Conservation (phyloP, 2,888 invertebrate genomes). For the Tortrix viridana region DNA sequence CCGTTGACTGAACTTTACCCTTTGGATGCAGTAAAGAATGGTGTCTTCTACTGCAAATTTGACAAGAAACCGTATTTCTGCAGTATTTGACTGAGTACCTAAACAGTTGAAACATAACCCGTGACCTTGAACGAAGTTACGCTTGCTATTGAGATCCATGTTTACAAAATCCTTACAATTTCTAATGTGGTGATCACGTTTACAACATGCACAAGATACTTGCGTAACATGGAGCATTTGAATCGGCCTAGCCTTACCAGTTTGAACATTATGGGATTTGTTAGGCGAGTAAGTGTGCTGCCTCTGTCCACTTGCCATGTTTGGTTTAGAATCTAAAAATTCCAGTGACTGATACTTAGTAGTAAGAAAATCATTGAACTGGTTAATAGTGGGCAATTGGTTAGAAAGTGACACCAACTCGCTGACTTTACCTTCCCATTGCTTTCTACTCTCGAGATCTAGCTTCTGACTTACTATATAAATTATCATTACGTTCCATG, state of each 20-base stretch:
- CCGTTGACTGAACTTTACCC: neutral
- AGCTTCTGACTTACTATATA: slow-evolving; percentile 11
- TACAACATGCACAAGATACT: slow-evolving; percentile 4
- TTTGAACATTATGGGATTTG: neutral
- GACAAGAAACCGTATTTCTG: neutral
- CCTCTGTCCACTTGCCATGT: neutral
- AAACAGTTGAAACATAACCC: slow-evolving; percentile 19
- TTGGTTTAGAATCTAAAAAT: slow-evolving; percentile 25
- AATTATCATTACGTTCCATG: slow-evolving; percentile 25
- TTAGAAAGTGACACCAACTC: slow-evolving; percentile 1
- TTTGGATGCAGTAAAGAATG: slow-evolving; percentile 11
- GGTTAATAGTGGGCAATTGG: neutral
- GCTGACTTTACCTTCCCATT: slow-evolving; percentile 14
- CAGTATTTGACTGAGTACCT: slow-evolving; percentile 14
- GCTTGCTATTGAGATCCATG: slow-evolving; percentile 3
- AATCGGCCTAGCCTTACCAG: neutral
- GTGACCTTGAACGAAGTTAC: slow-evolving; percentile 8
- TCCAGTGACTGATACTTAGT: slow-evolving; percentile 26
- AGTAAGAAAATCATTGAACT: slow-evolving; percentile 29
- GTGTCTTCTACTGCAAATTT: slow-evolving; percentile 19
- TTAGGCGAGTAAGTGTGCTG: neutral
- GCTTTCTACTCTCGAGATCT: slow-evolving; percentile 15
- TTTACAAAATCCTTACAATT: slow-evolving; percentile 12
- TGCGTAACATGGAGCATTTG: slow-evolving; percentile 1
- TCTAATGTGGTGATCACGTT: slow-evolving; percentile 2